These are phyloP conservation scores for Conus betulinus DNA, from an alignment of 1,140 invertebrate species.

Conservation along the genomic window DNA sequence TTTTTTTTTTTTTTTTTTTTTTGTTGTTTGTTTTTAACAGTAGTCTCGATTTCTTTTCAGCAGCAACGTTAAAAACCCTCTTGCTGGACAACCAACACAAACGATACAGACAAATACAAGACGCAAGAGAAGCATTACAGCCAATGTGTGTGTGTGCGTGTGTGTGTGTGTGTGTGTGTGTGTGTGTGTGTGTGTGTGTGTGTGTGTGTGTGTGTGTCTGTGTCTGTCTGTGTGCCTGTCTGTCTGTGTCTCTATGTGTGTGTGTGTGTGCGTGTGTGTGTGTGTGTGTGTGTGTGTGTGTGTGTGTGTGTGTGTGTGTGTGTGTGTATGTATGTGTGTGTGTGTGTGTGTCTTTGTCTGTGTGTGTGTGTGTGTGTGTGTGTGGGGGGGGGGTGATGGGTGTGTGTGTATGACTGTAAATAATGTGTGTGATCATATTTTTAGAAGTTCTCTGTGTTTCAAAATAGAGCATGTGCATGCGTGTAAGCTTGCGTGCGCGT, in stretches of 20 bases:
- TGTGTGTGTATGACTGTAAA: neutral
- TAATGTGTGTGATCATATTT: neutral
- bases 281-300: conserved; percentile 1
- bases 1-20: too few species aligned
- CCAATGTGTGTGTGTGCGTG: neutral
- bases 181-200: neutral
- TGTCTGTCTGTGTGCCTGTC: neutral
- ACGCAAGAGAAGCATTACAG: neutral
- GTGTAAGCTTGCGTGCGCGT: neutral
- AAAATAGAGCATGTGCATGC: neutral
- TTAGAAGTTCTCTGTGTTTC: neutral
- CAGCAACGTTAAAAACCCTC: too few species aligned
- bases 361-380: neutral
- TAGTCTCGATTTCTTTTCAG: too few species aligned
- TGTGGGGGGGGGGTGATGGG: neutral
- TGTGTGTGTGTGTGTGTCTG: neutral
- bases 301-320: conserved; percentile 12
- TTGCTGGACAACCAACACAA: too few species aligned
- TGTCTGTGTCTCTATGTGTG: neutral
- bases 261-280: neutral
- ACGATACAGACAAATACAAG: neutral
- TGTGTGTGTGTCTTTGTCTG: neutral
- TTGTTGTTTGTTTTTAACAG: too few species aligned
- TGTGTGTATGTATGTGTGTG: neutral
- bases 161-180: conserved; percentile 10